Evolutionary conservation across 1,140 invertebrate genomes (phyloP), one percentile per base, ranked within the genome.

Genomic region (Geopemphigus sp.): DNA sequence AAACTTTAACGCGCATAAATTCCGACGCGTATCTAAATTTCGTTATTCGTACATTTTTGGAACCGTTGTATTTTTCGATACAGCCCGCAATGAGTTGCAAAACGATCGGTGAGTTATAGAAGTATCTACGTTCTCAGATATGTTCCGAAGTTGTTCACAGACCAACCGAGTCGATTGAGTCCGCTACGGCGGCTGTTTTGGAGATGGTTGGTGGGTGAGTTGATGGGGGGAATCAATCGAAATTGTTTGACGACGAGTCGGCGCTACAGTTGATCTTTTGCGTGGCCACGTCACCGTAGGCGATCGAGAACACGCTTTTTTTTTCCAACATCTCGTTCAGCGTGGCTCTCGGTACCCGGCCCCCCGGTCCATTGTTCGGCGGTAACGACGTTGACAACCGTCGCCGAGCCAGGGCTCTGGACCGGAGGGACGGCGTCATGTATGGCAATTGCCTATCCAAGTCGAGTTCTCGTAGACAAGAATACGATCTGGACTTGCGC

Each of bases 271-370:
- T 63, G 57, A 78, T 78, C 39, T 78, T 78, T n/a, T 61, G 88
- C 0, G 90, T 91, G 63, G 90, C 88, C 83, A 95, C 92, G 84
- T 95, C 94, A 84, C 94, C 93, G 83, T 96, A 96, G 3, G 94
- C 94, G 82, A 96, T 96, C 1, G 94, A 95, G 83, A 96, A 96
- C n/a, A 96, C 90, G 84, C 94, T 95, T 84, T 95, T 95, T 86
- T 95, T 96, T 83, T 95, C 93, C 29, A 95, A 89, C 81, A 95
- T 90, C 64, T 93, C 32, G 32, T 39, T 39, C 32, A 39, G 91
- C 83, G 93, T 84, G 88, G 61, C 56, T 17, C 26, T 76, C 3
- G 59, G 14, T 3, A 11, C 22, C 22, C 61, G 15, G 22, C 22
- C 50, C 14, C 47, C 22, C 32, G 50, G 15, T 22, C 22, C 61